phyloP scores from a whole-genome alignment of 1,140 invertebrate genomes.

The Geopemphigus sp. region DNA sequence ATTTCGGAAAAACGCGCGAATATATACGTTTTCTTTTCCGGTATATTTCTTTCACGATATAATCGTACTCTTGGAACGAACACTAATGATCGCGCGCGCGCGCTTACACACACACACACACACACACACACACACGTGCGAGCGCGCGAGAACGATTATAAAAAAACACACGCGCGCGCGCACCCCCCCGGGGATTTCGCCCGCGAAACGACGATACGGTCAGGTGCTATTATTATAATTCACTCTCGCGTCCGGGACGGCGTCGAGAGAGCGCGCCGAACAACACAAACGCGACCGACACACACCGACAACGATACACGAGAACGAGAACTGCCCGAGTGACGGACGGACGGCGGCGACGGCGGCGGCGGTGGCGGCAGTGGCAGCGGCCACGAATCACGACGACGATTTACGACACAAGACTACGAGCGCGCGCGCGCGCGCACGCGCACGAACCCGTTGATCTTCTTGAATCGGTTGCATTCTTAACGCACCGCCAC shows the following conservation, averaged over 20 bases:
- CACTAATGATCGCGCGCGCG: not conserved
- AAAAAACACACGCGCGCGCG: not conserved
- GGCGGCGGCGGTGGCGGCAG: not conserved
- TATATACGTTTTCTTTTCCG: too few relatives aligned
- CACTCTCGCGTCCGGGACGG: too few relatives aligned
- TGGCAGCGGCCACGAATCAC: constrained; percentile 36
- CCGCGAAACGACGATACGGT: too few relatives aligned
- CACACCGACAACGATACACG: not conserved
- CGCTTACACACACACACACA: not conserved
- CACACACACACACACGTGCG: too few relatives aligned
- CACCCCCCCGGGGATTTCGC: too few relatives aligned
- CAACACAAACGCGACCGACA: not conserved
- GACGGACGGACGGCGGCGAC: not conserved
- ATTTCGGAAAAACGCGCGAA: too few relatives aligned
- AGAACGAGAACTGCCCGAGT: constrained; percentile 35
- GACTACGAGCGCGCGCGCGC: not conserved
- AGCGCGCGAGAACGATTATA: not conserved
- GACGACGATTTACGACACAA: constrained; percentile 28
- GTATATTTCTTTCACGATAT: too few relatives aligned
- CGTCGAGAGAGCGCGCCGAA: too few relatives aligned
- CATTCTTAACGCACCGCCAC: constrained; percentile 35
- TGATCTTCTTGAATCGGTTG: constrained; percentile 46
- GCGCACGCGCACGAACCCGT: constrained; percentile 40
- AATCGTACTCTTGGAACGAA: too few relatives aligned
- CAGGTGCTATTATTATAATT: too few relatives aligned